phyloP scores from a whole-genome alignment of 2,797 vertebrate genomes.

The Phataginus tricuspis region DNA sequence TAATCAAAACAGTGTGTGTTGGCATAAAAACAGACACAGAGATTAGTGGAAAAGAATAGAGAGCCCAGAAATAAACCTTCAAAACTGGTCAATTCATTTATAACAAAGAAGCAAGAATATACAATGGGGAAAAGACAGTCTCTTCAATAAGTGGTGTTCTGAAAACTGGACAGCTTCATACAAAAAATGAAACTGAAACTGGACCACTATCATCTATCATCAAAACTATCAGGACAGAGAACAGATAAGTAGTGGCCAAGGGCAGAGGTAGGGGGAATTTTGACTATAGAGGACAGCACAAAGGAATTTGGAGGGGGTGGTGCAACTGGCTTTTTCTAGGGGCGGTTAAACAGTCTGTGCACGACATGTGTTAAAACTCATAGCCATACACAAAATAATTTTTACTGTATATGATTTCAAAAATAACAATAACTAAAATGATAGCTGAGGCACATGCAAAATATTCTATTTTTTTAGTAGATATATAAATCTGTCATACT shows the following conservation, averaged over 20 bases:
- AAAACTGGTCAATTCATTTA: too few species aligned
- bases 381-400: neutral
- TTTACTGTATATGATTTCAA: neutral
- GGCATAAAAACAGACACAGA: too few species aligned
- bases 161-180: too few species aligned
- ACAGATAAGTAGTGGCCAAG: neutral
- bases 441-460: neutral
- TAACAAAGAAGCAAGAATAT: too few species aligned
- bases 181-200: too few species aligned
- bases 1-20: too few species aligned
- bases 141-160: too few species aligned
- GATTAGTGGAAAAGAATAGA: too few species aligned
- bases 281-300: neutral
- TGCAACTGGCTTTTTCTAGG: neutral
- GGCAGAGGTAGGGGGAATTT: fast-evolving
- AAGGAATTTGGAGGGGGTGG: neutral
- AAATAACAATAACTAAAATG: neutral
- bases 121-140: too few species aligned
- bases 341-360: neutral
- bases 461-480: neutral
- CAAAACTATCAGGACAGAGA: neutral
- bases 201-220: too few species aligned
- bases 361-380: neutral
- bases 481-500: neutral
- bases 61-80: too few species aligned